phyloP scores from a whole-genome alignment of 2,113 vertebrate genomes.

The Arenaria interpres region DNA sequence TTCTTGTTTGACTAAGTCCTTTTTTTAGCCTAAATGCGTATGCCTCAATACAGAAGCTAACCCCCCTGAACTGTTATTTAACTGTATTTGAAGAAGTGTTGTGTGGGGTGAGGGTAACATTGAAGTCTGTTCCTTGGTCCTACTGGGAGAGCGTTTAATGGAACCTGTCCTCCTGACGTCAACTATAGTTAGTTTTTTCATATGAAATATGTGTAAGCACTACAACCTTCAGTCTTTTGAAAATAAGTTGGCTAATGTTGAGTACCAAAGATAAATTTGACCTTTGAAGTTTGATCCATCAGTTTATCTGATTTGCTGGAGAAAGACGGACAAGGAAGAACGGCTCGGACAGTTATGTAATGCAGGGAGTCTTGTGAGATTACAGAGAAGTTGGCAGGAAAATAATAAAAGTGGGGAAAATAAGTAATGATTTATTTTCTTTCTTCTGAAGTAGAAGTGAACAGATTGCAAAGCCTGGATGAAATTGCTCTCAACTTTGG shows the following conservation, averaged over 20 bases:
- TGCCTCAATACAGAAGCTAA: neutral
- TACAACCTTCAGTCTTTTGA: neutral
- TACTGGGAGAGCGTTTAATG: neutral
- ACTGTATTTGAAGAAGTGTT: neutral
- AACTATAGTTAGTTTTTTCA: neutral
- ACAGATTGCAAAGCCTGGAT: neutral
- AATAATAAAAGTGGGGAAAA: slow-evolving; percentile 6
- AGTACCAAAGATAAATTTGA: neutral
- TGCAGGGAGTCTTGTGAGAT: neutral
- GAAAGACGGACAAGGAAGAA: neutral
- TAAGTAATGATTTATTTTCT: neutral
- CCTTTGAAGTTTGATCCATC: neutral
- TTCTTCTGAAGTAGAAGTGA: neutral
- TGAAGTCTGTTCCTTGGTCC: neutral
- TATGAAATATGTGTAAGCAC: neutral
- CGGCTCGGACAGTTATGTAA: neutral
- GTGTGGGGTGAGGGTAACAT: neutral
- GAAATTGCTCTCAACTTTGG: neutral
- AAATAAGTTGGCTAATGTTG: neutral
- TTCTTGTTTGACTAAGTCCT: neutral
- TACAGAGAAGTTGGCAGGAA: neutral
- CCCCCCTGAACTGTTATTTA: neutral
- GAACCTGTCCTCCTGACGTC: neutral
- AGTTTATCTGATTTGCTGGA: neutral
- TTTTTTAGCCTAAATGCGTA: neutral